phyloP scores from a whole-genome alignment of 2,113 vertebrate species.

The Piaya cayana region DNA sequence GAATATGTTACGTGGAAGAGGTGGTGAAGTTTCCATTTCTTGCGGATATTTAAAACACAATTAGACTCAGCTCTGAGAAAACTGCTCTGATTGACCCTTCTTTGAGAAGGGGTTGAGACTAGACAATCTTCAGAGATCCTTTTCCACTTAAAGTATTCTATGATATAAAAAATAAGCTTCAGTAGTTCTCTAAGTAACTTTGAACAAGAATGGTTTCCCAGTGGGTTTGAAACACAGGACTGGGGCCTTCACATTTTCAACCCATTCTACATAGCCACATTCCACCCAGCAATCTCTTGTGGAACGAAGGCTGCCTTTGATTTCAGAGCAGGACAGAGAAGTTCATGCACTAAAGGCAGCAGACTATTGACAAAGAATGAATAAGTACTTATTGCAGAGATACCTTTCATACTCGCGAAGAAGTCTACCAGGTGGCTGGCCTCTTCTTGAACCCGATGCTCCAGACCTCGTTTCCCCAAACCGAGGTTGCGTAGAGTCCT shows the following conservation, averaged over 20 bases:
- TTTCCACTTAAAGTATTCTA: neutral
- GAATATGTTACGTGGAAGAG: neutral
- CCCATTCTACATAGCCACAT: neutral
- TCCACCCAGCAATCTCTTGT: neutral
- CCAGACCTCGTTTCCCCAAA: slow-evolving; percentile 62
- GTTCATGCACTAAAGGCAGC: neutral
- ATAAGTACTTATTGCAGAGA: neutral
- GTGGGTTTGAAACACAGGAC: neutral
- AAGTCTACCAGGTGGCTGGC: slow-evolving; percentile 35
- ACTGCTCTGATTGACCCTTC: neutral
- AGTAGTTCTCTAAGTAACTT: neutral
- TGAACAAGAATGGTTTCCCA: neutral
- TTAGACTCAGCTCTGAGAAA: neutral
- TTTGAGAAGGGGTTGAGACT: neutral
- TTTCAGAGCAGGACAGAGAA: neutral
- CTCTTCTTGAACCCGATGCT: slow-evolving; percentile 61
- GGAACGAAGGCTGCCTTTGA: neutral
- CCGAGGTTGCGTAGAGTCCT: slow-evolving; percentile 57
- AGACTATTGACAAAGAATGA: neutral
- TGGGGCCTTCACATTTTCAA: neutral
- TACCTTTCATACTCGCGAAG: slow-evolving; percentile 64
- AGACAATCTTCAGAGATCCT: neutral
- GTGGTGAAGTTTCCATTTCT: neutral
- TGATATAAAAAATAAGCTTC: neutral
- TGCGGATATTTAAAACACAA: neutral